phyloP scores from a whole-genome alignment of 2,888 invertebrate species.

The Achlya flavicornis region DNA sequence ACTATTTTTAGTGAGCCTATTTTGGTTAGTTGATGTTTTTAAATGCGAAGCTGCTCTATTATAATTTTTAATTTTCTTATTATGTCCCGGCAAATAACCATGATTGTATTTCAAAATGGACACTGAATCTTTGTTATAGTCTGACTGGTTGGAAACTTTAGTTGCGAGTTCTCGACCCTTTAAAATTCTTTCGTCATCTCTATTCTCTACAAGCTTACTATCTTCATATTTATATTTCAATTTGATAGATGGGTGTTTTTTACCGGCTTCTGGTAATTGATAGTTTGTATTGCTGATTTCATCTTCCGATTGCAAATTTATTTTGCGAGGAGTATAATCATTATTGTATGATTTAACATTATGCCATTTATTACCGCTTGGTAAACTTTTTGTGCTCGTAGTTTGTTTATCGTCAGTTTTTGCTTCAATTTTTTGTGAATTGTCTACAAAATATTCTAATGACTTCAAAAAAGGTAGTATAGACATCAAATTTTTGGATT shows the following conservation, averaged over 20 bases:
- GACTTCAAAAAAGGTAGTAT: slow-evolving; percentile 69
- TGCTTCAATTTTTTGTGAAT: slow-evolving; percentile 32
- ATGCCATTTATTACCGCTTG: slow-evolving; percentile 68
- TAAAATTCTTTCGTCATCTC: slow-evolving; percentile 45
- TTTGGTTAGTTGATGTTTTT: slow-evolving; percentile 24
- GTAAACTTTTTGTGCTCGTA: slow-evolving; percentile 59
- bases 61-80: slow-evolving; percentile 28
- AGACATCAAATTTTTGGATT: slow-evolving; percentile 48
- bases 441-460: slow-evolving; percentile 54
- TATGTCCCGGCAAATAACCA: slow-evolving; percentile 55
- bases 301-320: slow-evolving; percentile 46
- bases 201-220: slow-evolving; percentile 41
- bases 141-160: slow-evolving; percentile 59
- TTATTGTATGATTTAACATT: slow-evolving; percentile 69
- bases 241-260: slow-evolving; percentile 51
- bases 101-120: slow-evolving; percentile 69
- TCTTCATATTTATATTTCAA: slow-evolving; percentile 59
- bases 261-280: slow-evolving; percentile 44
- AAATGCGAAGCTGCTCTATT: slow-evolving; percentile 24
- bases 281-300: slow-evolving; percentile 34
- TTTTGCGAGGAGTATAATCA: slow-evolving; percentile 61
- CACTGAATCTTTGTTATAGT: slow-evolving; percentile 47
- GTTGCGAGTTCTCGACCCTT: slow-evolving; percentile 58
- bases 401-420: slow-evolving; percentile 36
- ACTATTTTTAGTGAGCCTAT: slow-evolving; percentile 31